Conservation (phyloP, 2,797 vertebrate genomes). For the Paedocypris micromegethes region DNA sequence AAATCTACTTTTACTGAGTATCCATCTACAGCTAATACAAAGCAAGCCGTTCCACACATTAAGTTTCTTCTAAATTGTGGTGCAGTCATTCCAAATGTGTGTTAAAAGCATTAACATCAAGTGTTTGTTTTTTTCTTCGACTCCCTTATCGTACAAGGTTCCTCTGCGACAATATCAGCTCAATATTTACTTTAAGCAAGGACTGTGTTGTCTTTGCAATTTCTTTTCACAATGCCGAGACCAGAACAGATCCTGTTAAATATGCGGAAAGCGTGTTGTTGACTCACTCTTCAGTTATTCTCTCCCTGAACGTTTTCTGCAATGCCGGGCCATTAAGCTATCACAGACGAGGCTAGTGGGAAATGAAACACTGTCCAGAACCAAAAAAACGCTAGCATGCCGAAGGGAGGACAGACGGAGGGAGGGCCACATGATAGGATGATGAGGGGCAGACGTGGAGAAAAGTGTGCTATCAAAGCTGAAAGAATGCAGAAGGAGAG, state of each 20-base stretch:
- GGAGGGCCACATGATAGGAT: conserved; percentile 52
- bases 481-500: conserved; percentile 67
- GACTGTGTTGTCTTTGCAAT: conserved; percentile 31
- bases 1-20: no score
- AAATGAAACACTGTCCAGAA: conserved; percentile 80
- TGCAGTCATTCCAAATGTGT: no score
- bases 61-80: no score
- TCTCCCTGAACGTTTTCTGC: conserved; percentile 52
- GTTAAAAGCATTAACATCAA: background rate
- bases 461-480: conserved; percentile 68
- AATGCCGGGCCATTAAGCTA: conserved; percentile 70
- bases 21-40: no score
- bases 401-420: conserved; percentile 64
- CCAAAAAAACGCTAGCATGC: conserved; percentile 68
- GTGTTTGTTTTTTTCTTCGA: conserved; percentile 8
- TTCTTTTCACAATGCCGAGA: conserved; percentile 26
- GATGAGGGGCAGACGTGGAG: conserved; percentile 74
- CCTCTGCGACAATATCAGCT: conserved; percentile 8
- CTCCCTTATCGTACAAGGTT: conserved; percentile 9
- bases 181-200: conserved; percentile 4
- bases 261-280: conserved; percentile 48
- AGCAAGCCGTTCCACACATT: no score
- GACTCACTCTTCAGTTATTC: conserved; percentile 40
- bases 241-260: conserved; percentile 32
- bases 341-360: conserved; percentile 70